Evolutionary conservation across 2,113 vertebrate genomes (phyloP).

Genomic region (Hyla sarda): DNA sequence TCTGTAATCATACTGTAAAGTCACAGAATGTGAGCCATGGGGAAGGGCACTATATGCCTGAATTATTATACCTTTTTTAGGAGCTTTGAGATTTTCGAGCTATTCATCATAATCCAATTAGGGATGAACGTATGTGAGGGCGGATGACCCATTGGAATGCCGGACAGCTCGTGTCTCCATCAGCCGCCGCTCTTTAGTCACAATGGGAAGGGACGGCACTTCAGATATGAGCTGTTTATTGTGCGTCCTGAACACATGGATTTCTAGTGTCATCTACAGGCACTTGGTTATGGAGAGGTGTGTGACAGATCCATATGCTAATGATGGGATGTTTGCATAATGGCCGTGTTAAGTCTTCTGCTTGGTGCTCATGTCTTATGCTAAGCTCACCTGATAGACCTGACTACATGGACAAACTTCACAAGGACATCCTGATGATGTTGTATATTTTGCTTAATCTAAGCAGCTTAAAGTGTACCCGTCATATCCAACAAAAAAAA

Average conservation of each 20-base stretch:
- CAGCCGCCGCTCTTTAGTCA: conserved; percentile 1
- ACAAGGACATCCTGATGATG: conserved; percentile 20
- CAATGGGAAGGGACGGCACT: neutral
- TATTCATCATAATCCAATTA: conserved; percentile 55
- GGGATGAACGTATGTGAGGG: conserved; percentile 6
- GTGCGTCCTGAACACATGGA: neutral
- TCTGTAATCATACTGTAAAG: conserved; percentile 29
- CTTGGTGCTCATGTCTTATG: neutral
- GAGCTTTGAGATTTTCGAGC: conserved; percentile 18
- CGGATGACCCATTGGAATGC: conserved; percentile 28
- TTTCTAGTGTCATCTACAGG: neutral
- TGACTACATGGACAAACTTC: neutral
- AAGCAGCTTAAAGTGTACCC: neutral
- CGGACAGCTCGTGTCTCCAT: too few species aligned
- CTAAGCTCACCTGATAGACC: neutral
- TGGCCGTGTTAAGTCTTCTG: neutral
- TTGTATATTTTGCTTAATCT: neutral
- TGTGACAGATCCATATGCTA: neutral
- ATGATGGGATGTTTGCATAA: neutral
- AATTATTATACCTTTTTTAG: conserved; percentile 51
- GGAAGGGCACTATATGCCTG: neutral
- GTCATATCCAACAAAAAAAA: too few species aligned
- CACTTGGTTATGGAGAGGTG: neutral
- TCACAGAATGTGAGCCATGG: neutral
- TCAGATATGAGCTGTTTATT: neutral